Evolutionary conservation across 2,888 invertebrate genomes (phyloP), one percentile per base, ranked within the genome.

Genomic region (Morpho deidamia): DNA sequence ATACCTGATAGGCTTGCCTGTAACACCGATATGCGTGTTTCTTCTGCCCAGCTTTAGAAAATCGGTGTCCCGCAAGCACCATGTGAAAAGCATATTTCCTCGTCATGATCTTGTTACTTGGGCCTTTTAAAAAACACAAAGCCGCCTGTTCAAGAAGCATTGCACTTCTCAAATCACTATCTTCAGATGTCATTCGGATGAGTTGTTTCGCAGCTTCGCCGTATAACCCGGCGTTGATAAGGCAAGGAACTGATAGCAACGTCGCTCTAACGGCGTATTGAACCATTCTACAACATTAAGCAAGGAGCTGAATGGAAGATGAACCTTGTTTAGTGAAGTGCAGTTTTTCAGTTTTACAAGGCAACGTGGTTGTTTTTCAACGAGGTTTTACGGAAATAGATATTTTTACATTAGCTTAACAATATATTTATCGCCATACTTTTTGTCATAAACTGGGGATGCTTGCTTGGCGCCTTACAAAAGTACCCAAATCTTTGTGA

Each of bases 11-110:
- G 8, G 98, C 97, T 81, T 97, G 97, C 60, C 94, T 94, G 73
- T 99, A 99, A 71, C 97, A 96, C 63, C 98, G 91, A 58, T 98
- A 91, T 0, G 98, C 96, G 85, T 99, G 99, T 76, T 95, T 96
- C 61, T 95, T 93, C 81, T 98, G 97, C 0, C 96, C 96, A 10
- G 97, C 95, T 78, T 98, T 97, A 9, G 96, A 96, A 82, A 95
- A 99, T 55, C 99, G 91, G 83, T 99, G 98, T 0, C 99, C 99
- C 11, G 99, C 96, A 14, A 99, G 90, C 12, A 99, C 98, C 91
- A 97, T 95, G 73, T 99, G 98, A 81, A 99, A 98, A 11, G 98
- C 96, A 78, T 97, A 98, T 81, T 99, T 99, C 50, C 98, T 91
- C 64, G 95, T 92, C 95, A 97, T 95, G 51, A 91, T 91, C 33